Percentiles rank a stretch among this genome's conserved stretches.
Conservation (phyloP, 2,888 invertebrate genomes). For the Dynastes hyllus region DNA sequence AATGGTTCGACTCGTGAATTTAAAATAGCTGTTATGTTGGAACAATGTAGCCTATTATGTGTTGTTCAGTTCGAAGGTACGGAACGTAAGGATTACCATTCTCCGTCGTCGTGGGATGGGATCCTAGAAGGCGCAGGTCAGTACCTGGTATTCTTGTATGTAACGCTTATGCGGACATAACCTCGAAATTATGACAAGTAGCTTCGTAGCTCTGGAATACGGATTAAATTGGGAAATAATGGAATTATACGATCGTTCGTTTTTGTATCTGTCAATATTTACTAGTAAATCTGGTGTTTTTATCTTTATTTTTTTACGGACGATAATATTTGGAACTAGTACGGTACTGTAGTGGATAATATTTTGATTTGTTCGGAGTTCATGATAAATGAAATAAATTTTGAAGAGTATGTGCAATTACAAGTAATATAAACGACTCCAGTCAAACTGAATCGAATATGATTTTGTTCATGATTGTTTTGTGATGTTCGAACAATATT, state of each 20-base stretch:
- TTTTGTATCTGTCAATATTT: neutral
- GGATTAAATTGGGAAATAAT: neutral
- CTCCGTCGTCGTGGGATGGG: slow-evolving; percentile 55
- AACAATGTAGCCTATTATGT: slow-evolving; percentile 69
- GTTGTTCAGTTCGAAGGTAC: slow-evolving; percentile 49
- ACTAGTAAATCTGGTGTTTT: too few species aligned
- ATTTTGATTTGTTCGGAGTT: neutral
- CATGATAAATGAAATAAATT: slow-evolving; percentile 49
- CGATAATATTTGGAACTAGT: slow-evolving; percentile 5
- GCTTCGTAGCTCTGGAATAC: neutral
- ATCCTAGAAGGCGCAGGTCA: slow-evolving; percentile 36
- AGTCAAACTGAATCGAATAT: slow-evolving; percentile 26
- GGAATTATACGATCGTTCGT: neutral
- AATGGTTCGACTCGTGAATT: slow-evolving; percentile 69
- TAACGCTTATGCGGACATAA: neutral
- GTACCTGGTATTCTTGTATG: slow-evolving; percentile 20
- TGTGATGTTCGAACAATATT: slow-evolving; percentile 48
- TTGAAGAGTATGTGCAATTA: slow-evolving; percentile 49
- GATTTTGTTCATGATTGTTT: slow-evolving; percentile 32
- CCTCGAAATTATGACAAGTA: neutral
- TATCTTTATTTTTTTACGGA: neutral
- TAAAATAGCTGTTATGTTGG: slow-evolving; percentile 69
- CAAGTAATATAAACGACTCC: slow-evolving; percentile 34
- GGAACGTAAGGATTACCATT: slow-evolving; percentile 60
- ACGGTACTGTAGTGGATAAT: slow-evolving; percentile 9